Evolutionary conservation across 2,888 invertebrate genomes (phyloP).

Genomic region (Sialis lutaria): DNA sequence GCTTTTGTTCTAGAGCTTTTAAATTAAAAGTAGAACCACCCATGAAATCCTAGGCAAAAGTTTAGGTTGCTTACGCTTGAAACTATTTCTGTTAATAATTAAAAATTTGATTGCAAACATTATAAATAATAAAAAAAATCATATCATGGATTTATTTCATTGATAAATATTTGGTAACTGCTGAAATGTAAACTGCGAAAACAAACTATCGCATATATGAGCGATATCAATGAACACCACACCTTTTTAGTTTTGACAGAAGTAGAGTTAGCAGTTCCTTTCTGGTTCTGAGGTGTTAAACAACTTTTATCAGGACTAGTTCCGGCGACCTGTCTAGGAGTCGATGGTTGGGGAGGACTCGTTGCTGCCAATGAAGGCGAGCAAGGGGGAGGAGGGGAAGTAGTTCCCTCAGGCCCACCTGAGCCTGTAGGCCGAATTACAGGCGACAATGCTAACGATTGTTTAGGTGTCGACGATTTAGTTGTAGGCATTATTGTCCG

Average conservation of each 20-base stretch:
- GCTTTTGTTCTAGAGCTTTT: no score
- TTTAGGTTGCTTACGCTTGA: no score
- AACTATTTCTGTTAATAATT: no score
- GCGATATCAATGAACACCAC: conserved; percentile 9
- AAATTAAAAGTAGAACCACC: no score
- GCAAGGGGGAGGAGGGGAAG: conserved; percentile 21
- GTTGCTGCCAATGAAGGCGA: conserved; percentile 23
- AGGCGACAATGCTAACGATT: conserved; percentile 24
- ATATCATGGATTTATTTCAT: no score
- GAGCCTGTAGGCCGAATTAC: conserved; percentile 10
- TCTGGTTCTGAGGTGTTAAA: conserved; percentile 29
- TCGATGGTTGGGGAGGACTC: conserved; percentile 21
- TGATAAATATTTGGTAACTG: no score
- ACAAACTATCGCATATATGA: no score
- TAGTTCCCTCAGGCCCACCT: conserved; percentile 16
- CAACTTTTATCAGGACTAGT: conserved; percentile 33
- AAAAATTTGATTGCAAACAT: no score
- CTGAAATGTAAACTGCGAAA: no score
- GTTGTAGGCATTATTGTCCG: conserved; percentile 49
- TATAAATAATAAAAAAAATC: no score
- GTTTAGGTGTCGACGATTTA: conserved; percentile 32
- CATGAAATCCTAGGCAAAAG: no score
- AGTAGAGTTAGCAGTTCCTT: conserved; percentile 27
- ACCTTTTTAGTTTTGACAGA: conserved; percentile 32
- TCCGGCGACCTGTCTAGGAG: conserved; percentile 25